Conservation (phyloP, 2,113 vertebrate genomes). For the Corydoras maculifer region DNA sequence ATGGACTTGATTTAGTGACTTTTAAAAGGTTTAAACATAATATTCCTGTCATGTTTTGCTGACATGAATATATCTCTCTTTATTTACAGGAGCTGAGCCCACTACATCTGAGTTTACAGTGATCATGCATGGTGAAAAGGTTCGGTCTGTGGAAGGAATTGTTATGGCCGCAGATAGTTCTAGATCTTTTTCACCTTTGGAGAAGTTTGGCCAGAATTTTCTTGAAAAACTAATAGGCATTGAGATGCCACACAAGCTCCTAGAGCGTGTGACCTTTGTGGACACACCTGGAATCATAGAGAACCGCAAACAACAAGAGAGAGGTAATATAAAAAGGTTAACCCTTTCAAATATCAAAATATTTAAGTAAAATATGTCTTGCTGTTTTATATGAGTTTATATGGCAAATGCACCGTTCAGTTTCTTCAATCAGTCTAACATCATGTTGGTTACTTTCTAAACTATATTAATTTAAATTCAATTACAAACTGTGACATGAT, state of each 20-base stretch:
- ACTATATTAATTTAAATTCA: too few relatives aligned
- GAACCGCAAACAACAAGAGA: conserved; percentile 96
- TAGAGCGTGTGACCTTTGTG: conserved; percentile 92
- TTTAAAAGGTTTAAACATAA: too few relatives aligned
- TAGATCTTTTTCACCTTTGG: conserved; percentile 89
- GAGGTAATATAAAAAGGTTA: conserved; percentile 67
- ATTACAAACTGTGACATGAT: too few relatives aligned
- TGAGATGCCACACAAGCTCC: conserved; percentile 92
- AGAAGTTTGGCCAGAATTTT: conserved; percentile 98
- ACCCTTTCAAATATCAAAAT: not conserved
- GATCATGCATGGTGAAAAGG: conserved; percentile 93
- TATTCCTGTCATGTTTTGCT: too few relatives aligned
- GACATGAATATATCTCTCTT: not conserved
- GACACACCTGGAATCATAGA: conserved; percentile 97
- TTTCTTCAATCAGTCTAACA: too few relatives aligned
- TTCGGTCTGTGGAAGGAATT: conserved; percentile 93
- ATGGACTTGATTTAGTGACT: too few relatives aligned
- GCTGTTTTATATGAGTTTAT: too few relatives aligned
- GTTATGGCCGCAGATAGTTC: conserved; percentile 97
- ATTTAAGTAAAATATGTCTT: not conserved
- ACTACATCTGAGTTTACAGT: conserved; percentile 98
- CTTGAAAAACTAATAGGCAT: conserved; percentile 95
- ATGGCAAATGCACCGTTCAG: too few relatives aligned
- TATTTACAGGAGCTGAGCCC: conserved; percentile 83
- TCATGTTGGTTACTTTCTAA: too few relatives aligned